Evolutionary conservation across 2,797 vertebrate genomes (phyloP), one percentile per base, ranked within the genome.

Genomic region (Micrastur ruficollis): DNA sequence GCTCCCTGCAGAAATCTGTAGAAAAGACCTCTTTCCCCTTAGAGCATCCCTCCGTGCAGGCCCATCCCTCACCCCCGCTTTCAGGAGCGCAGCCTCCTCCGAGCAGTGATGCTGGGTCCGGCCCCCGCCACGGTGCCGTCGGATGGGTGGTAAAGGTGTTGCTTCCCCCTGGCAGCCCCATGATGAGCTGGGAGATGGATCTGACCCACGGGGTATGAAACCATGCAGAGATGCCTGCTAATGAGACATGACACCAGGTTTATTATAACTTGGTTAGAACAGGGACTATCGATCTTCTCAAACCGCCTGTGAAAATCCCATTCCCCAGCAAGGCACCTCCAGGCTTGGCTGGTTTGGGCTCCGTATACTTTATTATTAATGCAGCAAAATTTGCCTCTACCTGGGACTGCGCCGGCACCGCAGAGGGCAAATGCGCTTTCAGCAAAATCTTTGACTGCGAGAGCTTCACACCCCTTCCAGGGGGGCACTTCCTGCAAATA

Each of bases 71-170:
- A 5, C 3, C 21, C 42, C 14, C 9, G 2, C 20, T 70, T 36
- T 25, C 0, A 7, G 50, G 46, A 74, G 14, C 6, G 0, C 52
- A 32, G 50, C 34, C 62, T 26, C 8, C 79, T 62, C 61, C 1
- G 2, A 31, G 29, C 46, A 81, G 68, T 0, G 0, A 4, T 2
- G 9, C 29, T 0, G 0, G 29, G 8, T 47, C 66, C 15, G 9
- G 32, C 2, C 29, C 5, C 25, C 23, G 7, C 32, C 21, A 0
- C 2, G 15, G 29, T 6, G 4, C 72, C 7, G 5, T 58, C 11
- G 22, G 68, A 32, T 47, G 52, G n/a, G 42, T 42, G 44, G 19
- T 19, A 12, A 52, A 59, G 65, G 20, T 53, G 62, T 12, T 38
- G 15, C 52, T 90, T 63, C 31, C 15, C 31, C 14, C 47, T 23